A percentile compares a stretch with the other conserved stretches of the same genome.
Conservation (phyloP, 2,113 vertebrate species). For the Onychorhynchus coronatus region DNA sequence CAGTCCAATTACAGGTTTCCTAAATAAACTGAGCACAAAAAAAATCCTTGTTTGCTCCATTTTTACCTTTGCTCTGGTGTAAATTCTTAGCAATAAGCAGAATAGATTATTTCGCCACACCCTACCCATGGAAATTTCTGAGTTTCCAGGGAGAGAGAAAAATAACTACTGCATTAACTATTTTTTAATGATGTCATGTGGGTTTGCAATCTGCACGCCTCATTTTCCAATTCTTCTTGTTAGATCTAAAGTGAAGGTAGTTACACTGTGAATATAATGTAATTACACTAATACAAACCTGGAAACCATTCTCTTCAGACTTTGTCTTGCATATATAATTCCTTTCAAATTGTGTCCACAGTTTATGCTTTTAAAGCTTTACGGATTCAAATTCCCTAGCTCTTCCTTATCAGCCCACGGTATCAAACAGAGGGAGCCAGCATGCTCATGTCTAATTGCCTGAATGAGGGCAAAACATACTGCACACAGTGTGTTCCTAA, state of each 20-base stretch:
- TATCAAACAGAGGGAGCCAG: constrained; percentile 6
- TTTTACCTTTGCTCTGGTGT: neutral
- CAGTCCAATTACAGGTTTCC: neutral
- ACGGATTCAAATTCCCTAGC: neutral
- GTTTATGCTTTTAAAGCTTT: neutral
- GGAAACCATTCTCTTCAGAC: neutral
- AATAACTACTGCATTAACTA: neutral
- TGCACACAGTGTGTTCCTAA: neutral
- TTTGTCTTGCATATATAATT: neutral
- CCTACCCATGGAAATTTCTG: neutral
- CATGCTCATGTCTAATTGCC: neutral
- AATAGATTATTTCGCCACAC: neutral
- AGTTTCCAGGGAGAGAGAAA: neutral
- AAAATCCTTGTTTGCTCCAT: neutral
- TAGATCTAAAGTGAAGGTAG: neutral
- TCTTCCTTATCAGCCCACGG: neutral
- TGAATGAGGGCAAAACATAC: neutral
- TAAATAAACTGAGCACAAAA: neutral
- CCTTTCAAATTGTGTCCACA: neutral
- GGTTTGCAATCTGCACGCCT: neutral
- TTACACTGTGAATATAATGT: neutral
- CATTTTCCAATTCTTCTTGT: neutral
- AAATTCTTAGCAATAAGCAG: neutral
- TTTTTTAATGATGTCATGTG: neutral
- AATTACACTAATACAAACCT: neutral